Base-by-base conservation (phyloP, 53 echinoderm and acorn worm genomes). In the Arbacia lixula region DNA sequence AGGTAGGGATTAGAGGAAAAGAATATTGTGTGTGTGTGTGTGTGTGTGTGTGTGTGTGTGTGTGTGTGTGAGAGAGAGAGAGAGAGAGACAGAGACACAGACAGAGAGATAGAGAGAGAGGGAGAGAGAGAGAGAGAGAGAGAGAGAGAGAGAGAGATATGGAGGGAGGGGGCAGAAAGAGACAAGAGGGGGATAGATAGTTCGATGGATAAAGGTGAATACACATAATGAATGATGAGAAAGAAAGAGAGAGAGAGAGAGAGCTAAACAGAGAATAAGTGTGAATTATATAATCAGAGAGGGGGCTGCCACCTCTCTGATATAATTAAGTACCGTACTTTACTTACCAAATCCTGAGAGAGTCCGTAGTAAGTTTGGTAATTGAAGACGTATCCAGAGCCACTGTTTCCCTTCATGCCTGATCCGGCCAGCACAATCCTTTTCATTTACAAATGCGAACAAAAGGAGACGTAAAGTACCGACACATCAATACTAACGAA, bases 361-460 rank as follows among this genome's bases (percentile, higher is more conserved):
- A 79, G 61, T 3, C 60, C 38, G 60, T 79, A 79, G 34, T 37
- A 37, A 8, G 79, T 58, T 27, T 57, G 79, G 34, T 26, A 79
- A 26, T 79, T 60, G 61, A 79, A 79, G 43, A 79, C 35, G 27
- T 36, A 57, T 22, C 39, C 79, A 0, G 24, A 16, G 16, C 58
- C 27, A 0, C 37, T 42, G 16, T 37, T 41, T 4, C 20, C 32
- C 12, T 60, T 19, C 79, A 26, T 36, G 5, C 19, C 36, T 2
- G 60, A 35, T 25, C 79, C 79, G 60, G 79, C 79, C 3, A 79
- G 39, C n/a, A 79, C 79, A 8, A 79, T 60, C 41, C 79, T 79
- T 8, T 14, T 9, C 6, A 66, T 12, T 66, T 4, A 32, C n/a
- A 66, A 66, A 14, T 10, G 14, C 24, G 6, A 66, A 24, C 66